A percentile compares a stretch with the other conserved stretches of the same genome.
Conservation (phyloP, 2,888 invertebrate genomes). For the Tinea semifulvella region DNA sequence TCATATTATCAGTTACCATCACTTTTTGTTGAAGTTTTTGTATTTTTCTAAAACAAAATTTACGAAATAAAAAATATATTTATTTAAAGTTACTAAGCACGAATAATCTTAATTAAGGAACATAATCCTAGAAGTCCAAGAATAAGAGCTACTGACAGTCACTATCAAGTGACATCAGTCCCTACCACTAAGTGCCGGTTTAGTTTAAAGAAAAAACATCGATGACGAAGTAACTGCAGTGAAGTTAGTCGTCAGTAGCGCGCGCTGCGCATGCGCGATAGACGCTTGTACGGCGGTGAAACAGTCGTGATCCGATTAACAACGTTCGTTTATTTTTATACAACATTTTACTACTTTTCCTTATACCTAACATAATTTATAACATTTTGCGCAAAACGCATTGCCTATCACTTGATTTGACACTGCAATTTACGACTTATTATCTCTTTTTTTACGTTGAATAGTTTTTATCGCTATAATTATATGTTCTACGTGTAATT, state of each 20-base stretch:
- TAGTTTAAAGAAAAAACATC: no score
- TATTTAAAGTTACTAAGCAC: no score
- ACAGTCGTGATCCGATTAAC: constrained; percentile 65
- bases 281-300: constrained; percentile 65
- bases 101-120: no score
- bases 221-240: constrained; percentile 19
- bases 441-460: background rate
- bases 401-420: constrained; percentile 39
- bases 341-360: background rate
- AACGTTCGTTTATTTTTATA: constrained; percentile 55
- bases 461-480: constrained; percentile 7
- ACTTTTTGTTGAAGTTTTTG: no score
- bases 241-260: constrained; percentile 63
- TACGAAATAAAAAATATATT: no score
- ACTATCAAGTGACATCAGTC: no score
- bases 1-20: no score
- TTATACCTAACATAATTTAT: background rate
- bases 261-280: constrained; percentile 64
- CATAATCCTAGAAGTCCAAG: no score
- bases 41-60: no score
- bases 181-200: no score
- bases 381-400: background rate
- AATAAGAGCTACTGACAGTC: no score
- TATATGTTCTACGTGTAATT: background rate
- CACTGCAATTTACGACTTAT: constrained; percentile 9